Percentiles rank a stretch among this genome's conserved stretches.
Evolutionary conservation across 1,140 invertebrate genomes (phyloP).

Genomic region (Drosophila cardini): DNA sequence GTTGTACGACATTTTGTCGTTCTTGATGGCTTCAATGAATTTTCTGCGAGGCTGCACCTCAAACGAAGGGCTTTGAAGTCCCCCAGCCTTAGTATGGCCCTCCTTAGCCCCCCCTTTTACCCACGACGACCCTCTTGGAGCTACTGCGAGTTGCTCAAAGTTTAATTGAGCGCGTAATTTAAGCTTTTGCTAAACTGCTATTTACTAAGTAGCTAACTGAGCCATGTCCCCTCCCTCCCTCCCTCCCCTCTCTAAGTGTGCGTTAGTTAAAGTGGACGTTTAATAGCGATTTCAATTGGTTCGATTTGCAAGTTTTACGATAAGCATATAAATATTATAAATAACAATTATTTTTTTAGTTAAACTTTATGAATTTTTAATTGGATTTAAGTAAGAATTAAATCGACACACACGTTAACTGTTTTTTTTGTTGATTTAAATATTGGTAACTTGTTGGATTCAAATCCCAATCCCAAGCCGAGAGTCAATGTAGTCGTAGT

Average conservation of each 20-base stretch:
- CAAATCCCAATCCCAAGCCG: conserved; percentile 25
- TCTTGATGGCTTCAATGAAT: conserved; percentile 64
- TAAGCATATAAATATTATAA: background rate
- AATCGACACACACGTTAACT: background rate
- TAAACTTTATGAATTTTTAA: conserved; percentile 63
- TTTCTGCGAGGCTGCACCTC: conserved; percentile 79
- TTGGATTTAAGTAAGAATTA: conserved; percentile 33
- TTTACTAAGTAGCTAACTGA: conserved; percentile 49
- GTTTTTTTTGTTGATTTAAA: conserved; percentile 11
- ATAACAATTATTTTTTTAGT: conserved; percentile 1
- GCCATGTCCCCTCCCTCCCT: background rate
- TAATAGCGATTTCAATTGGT: background rate
- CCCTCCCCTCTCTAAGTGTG: background rate
- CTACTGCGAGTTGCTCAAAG: conserved; percentile 69
- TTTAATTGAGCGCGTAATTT: conserved; percentile 81
- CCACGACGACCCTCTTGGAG: conserved; percentile 10
- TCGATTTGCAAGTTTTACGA: background rate
- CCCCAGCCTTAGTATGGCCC: too few relatives aligned
- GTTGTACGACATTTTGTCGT: conserved; percentile 20
- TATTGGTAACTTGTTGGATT: background rate
- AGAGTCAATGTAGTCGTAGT: conserved; percentile 10
- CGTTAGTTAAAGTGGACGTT: conserved; percentile 56
- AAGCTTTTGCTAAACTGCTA: conserved; percentile 65
- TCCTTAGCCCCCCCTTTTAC: conserved; percentile 31
- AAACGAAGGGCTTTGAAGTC: conserved; percentile 79